Evolutionary conservation across 2,888 invertebrate species (phyloP).

Genomic region (Cephus sareptanus): DNA sequence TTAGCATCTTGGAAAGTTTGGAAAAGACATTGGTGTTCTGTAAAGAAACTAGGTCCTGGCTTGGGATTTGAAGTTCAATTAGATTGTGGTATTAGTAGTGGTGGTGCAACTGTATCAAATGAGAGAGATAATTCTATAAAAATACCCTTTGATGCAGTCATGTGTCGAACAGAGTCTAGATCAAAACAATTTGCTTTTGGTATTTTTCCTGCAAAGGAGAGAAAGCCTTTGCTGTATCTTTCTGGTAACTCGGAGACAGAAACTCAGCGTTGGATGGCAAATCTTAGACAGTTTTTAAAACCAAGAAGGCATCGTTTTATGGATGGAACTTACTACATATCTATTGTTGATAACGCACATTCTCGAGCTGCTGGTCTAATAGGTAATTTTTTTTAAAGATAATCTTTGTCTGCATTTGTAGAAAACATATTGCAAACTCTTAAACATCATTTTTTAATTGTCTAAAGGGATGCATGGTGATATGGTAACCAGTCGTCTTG

Average conservation of each 20-base stretch:
- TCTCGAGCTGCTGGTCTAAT: constrained; percentile 73
- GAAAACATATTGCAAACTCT: too few species aligned
- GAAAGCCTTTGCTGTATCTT: constrained; percentile 74
- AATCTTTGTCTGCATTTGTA: constrained; percentile 1
- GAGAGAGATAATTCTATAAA: constrained; percentile 51
- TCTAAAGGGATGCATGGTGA: constrained; percentile 69
- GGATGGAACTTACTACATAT: constrained; percentile 71
- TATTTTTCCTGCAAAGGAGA: constrained; percentile 71
- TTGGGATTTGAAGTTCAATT: constrained; percentile 47
- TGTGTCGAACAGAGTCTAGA: constrained; percentile 75
- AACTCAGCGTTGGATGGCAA: constrained; percentile 77
- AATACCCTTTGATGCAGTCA: constrained; percentile 71
- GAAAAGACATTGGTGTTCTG: constrained; percentile 59
- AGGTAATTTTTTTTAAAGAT: constrained; percentile 39
- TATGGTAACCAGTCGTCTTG: constrained; percentile 69
- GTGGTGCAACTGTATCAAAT: constrained; percentile 27
- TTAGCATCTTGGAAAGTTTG: constrained; percentile 56
- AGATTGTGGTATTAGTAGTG: constrained; percentile 37
- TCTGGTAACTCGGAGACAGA: constrained; percentile 75
- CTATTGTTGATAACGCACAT: constrained; percentile 73
- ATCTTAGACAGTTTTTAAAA: constrained; percentile 57
- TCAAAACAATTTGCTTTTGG: constrained; percentile 78
- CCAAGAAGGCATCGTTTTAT: constrained; percentile 66
- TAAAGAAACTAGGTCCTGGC: constrained; percentile 48
- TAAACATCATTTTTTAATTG: not conserved